A percentile compares a stretch with the other conserved stretches of the same genome.
Conservation (phyloP, 2,888 invertebrate species). For the Acrobeloides nanus region DNA sequence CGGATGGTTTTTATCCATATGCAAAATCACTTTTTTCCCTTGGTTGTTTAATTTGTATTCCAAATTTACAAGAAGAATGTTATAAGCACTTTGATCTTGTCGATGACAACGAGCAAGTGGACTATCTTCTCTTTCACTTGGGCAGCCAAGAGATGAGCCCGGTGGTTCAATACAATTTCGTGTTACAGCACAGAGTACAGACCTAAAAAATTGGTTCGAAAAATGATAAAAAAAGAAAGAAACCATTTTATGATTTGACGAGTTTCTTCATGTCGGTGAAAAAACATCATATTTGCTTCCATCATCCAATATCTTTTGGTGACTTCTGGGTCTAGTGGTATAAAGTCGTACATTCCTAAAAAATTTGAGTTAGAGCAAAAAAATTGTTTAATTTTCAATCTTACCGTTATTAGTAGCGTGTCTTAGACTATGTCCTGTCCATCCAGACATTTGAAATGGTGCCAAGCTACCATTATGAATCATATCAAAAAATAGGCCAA, state of each 20-base stretch:
- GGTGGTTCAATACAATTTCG: conserved; percentile 22
- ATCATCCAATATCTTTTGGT: conserved; percentile 9
- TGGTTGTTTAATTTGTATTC: conserved; percentile 8
- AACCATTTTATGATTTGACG: conserved; percentile 21
- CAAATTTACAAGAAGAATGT: conserved; percentile 18
- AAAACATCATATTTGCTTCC: conserved; percentile 19
- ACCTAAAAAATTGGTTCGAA: too few species aligned
- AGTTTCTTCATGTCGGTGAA: conserved; percentile 19
- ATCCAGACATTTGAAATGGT: conserved; percentile 18
- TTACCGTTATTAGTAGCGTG: conserved; percentile 17
- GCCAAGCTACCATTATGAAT: conserved; percentile 8
- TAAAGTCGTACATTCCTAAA: conserved; percentile 21
- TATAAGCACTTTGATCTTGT: conserved; percentile 20
- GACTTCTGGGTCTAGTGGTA: conserved; percentile 17
- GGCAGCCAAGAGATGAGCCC: conserved; percentile 10
- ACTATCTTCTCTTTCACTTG: conserved; percentile 5
- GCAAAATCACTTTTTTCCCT: conserved; percentile 14
- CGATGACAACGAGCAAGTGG: conserved; percentile 14
- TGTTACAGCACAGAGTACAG: conserved; percentile 18
- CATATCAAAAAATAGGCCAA: too few species aligned
- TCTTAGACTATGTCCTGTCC: conserved; percentile 18
- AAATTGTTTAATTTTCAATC: too few species aligned
- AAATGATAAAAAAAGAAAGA: too few species aligned
- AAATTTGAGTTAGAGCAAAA: too few species aligned
- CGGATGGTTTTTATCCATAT: conserved; percentile 11